Evolutionary conservation across 2,113 vertebrate genomes (phyloP), one percentile per base, ranked within the genome.

Genomic region (Stercorarius parasiticus): DNA sequence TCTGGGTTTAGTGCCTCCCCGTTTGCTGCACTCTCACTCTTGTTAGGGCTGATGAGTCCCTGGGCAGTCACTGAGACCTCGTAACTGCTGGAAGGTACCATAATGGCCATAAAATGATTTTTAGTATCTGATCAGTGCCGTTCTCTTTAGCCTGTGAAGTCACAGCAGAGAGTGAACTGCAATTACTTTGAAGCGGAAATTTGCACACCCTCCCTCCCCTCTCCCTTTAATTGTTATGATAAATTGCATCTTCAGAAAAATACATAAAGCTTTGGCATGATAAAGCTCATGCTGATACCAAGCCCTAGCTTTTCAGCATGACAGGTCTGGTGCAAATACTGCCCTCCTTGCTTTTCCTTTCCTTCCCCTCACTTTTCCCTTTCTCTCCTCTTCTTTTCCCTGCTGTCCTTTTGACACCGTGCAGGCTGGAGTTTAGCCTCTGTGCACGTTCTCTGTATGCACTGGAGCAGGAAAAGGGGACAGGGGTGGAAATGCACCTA

Each of bases 71-170:
- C 95, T 96, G 93, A 93, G 91, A 73, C 88, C 88, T 20, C 65
- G 86, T 95, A 97, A 96, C 96, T 97, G 97, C 96, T 97, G 27
- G 1, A 47, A 64, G 88, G 96, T 86, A 64, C 93, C 88, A 56
- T 97, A 97, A 97, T 94, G 93, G 95, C 96, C 85, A 64, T 97
- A 93, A 97, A 95, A 95, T 91, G 96, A 47, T 94, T 96, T 95
- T 97, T 93, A 97, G 95, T 93, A 70, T 70, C 95, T 83, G 90
- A 80, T 96, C 71, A 70, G 89, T 49, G 73, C 91, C 1, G 18
- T 91, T 94, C 79, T 89, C 91, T 88, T 84, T 47, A 76, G 72
- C 61, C 83, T 36, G 50, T 8, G 69, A 67, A 92, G 80, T 55
- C 83, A 66, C 86, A 78, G 72, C 78, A 55, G 82, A 93, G 67